These are phyloP conservation scores for Sebastes minor DNA, from an alignment of 2,797 vertebrate species.

Conservation along the genomic window DNA sequence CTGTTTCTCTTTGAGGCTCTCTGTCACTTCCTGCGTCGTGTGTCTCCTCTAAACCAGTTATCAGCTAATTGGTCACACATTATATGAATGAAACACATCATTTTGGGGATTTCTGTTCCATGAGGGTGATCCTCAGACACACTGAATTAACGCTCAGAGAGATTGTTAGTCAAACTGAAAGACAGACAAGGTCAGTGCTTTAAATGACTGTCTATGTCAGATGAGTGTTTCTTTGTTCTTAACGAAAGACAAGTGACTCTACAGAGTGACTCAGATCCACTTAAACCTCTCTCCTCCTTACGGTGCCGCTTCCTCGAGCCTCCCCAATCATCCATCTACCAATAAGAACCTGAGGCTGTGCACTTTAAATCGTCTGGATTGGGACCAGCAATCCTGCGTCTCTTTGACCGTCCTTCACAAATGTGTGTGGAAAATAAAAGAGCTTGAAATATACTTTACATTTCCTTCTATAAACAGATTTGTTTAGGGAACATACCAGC, in stretches of 20 bases:
- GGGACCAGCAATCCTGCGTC: not conserved
- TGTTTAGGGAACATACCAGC: not conserved
- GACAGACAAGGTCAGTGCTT: conserved; percentile 8
- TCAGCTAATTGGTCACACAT: conserved; percentile 32
- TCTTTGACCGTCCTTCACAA: not conserved
- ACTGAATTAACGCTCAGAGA: not conserved
- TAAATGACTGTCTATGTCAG: conserved; percentile 35
- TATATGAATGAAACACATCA: conserved; percentile 5
- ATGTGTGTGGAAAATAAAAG: not conserved
- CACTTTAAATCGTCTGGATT: not conserved
- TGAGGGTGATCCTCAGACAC: not conserved
- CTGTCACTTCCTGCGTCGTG: not conserved
- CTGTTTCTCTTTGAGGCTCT: not conserved
- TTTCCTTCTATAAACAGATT: not conserved
- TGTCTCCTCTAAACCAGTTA: not conserved
- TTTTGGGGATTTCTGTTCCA: not conserved
- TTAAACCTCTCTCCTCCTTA: conserved; percentile 41
- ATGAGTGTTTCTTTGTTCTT: conserved; percentile 44
- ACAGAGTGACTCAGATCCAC: conserved; percentile 45
- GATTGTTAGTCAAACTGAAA: conserved; percentile 27
- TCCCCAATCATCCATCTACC: conserved; percentile 19
- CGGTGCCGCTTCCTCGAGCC: conserved; percentile 7
- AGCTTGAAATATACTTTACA: not conserved
- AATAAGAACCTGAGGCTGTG: conserved; percentile 10
- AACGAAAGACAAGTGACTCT: conserved; percentile 49